Evolutionary conservation across 64 coral and sea anemone species (phyloP).

Genomic region (Pocillopora damicornis): DNA sequence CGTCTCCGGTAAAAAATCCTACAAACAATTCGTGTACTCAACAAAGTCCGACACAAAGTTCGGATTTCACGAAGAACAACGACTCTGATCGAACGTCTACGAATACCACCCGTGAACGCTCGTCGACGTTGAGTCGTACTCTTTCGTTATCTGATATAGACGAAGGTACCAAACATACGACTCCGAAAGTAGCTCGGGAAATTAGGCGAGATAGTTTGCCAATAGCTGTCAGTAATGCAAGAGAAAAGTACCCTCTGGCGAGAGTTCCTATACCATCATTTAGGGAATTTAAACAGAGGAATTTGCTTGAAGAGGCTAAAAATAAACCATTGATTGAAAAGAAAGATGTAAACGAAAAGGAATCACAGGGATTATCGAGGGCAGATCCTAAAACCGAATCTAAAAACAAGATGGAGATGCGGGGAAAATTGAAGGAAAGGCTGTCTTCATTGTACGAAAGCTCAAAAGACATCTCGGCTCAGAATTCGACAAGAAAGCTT

Average conservation of each 20-base stretch:
- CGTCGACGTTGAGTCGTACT: constrained; percentile 15
- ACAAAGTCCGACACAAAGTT: background rate
- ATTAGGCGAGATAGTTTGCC: constrained; percentile 22
- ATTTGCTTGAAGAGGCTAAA: constrained; percentile 32
- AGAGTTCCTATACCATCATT: constrained; percentile 78
- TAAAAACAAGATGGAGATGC: background rate
- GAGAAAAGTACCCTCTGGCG: constrained; percentile 57
- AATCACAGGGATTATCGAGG: background rate
- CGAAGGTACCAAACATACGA: background rate
- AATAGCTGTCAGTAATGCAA: background rate
- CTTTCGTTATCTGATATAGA: constrained; percentile 24
- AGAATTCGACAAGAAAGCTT: background rate
- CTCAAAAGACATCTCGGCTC: constrained; percentile 30
- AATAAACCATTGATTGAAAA: background rate
- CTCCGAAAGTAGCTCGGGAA: background rate
- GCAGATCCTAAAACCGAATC: constrained; percentile 6
- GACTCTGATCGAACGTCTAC: background rate
- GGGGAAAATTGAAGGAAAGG: background rate
- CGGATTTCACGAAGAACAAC: background rate
- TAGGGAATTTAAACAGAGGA: constrained; percentile 76
- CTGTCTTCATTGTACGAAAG: constrained; percentile 26
- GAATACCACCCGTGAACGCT: background rate
- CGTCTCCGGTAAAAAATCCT: background rate
- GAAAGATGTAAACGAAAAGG: background rate
- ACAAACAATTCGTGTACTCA: background rate